These are phyloP conservation scores for Drosophila planitibia DNA, from an alignment of 2,888 invertebrate genomes.

Conservation along the genomic window DNA sequence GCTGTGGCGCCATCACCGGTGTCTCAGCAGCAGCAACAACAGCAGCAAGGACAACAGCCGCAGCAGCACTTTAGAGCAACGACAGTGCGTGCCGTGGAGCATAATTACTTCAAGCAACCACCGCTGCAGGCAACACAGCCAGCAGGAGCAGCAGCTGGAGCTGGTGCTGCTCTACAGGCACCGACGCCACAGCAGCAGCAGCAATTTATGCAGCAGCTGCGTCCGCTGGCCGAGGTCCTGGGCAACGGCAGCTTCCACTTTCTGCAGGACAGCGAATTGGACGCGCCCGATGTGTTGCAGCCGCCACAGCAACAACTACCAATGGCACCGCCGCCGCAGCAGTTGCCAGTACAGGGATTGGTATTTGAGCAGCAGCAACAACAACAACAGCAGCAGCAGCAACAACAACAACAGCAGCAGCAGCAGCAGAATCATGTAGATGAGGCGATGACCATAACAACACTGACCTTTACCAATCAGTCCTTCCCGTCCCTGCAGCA, in stretches of 20 bases:
- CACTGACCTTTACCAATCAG: conserved; percentile 95
- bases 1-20: conserved; percentile 36
- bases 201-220: conserved; percentile 87
- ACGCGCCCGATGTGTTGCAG: conserved; percentile 88
- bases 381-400: conserved; percentile 20
- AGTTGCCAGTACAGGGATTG: conserved; percentile 65
- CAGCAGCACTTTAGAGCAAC: conserved; percentile 85
- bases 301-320: conserved; percentile 61
- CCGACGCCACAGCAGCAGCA: conserved; percentile 88
- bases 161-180: conserved; percentile 72
- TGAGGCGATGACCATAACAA: conserved; percentile 88
- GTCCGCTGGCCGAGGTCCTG: conserved; percentile 91
- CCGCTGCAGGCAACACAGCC: conserved; percentile 53
- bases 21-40: conserved; percentile 30
- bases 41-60: conserved; percentile 59
- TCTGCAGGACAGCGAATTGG: conserved; percentile 95
- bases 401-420: conserved; percentile 37
- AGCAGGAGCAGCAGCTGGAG: conserved; percentile 13
- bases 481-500: conserved; percentile 87
- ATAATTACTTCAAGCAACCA: conserved; percentile 87
- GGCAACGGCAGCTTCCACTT: conserved; percentile 92
- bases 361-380: conserved; percentile 65
- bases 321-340: conserved; percentile 60
- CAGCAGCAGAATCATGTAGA: conserved; percentile 65
- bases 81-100: conserved; percentile 88